Evolutionary conservation across 2,888 invertebrate genomes (phyloP).

Genomic region (Ramazzottius varieornatus): DNA sequence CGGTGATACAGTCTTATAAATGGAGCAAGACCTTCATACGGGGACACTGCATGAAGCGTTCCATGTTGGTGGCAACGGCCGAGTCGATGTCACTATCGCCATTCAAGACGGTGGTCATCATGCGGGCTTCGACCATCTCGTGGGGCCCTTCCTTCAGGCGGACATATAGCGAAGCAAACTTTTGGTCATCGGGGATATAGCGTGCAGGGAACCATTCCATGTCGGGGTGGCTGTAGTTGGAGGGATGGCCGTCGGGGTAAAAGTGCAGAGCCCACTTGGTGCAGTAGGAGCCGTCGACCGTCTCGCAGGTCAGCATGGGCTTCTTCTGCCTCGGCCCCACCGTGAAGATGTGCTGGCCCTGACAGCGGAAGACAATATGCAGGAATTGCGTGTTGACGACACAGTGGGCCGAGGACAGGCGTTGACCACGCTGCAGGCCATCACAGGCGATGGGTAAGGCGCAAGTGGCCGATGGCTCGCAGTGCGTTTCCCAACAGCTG

Average conservation of each 20-base stretch:
- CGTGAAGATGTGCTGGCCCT: background rate
- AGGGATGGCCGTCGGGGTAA: slow-evolving; percentile 1
- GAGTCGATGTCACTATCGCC: background rate
- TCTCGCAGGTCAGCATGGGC: slow-evolving; percentile 1
- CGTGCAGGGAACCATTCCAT: background rate
- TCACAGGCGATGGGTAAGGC: too few relatives aligned
- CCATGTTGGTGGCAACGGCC: background rate
- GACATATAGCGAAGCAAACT: background rate
- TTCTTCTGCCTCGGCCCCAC: background rate
- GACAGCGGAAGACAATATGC: background rate
- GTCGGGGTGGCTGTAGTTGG: background rate
- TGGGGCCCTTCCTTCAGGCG: background rate
- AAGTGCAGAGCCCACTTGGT: background rate
- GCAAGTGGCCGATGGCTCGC: too few relatives aligned
- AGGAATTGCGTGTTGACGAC: too few relatives aligned
- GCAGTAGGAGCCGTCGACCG: background rate
- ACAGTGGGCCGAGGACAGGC: too few relatives aligned
- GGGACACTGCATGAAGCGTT: background rate
- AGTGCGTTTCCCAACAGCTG: too few relatives aligned
- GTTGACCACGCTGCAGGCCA: too few relatives aligned
- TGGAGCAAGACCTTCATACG: background rate
- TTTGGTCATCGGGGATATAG: background rate
- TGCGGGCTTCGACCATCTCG: background rate
- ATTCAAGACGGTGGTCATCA: background rate
- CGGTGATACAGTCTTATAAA: too few relatives aligned